Base-by-base conservation (phyloP, 2,113 vertebrate genomes). In the Hepsetus odoe region DNA sequence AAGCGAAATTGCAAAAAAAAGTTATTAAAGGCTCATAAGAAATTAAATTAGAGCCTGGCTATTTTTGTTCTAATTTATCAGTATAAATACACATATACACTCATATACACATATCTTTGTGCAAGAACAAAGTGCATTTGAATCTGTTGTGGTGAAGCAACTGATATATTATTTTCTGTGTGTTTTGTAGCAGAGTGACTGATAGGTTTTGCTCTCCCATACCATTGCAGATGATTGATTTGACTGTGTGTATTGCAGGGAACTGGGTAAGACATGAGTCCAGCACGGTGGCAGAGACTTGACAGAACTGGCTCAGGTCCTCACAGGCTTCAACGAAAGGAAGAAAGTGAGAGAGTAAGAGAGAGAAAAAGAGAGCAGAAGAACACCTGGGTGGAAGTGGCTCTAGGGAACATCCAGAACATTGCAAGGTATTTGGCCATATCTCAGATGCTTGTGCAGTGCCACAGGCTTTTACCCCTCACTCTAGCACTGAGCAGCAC, bases 151-250 rank as follows among this genome's bases (percentile, higher is more conserved):
- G 33, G 61, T 55, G 53, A 73, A 30, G 24, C 58, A 58, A 55
- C 24, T 18, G 53, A 32, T 69, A 69, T 28, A 12, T 44, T 76
- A 53, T 16, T 53, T 67, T 18, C 16, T 68, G 51, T 73, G 22
- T 44, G 24, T 73, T n/a, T n/a, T 69, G 14, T 30, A 38, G 61
- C 66, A 30, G 46, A 32, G 26, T 67, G 69, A 72, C 49, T 61
- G 70, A 78, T 61, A 62, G 46, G 55, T 69, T 74, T 62, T 69
- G 44, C 64, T 74, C 55, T 26, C 4, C 35, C 70, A n/a, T 46
- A 69, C 53, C 70, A 46, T 20, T 74, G 40, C 44, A 14, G 35
- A 32, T 70, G 46, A 82, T 82, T 75, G 76, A 74, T 75, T 82
- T 75, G 20, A n/a, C 42, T 44, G 42, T 40, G 13, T 51, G 58